phyloP scores from a whole-genome alignment of 2,797 vertebrate species.

The Myotis pilosus region DNA sequence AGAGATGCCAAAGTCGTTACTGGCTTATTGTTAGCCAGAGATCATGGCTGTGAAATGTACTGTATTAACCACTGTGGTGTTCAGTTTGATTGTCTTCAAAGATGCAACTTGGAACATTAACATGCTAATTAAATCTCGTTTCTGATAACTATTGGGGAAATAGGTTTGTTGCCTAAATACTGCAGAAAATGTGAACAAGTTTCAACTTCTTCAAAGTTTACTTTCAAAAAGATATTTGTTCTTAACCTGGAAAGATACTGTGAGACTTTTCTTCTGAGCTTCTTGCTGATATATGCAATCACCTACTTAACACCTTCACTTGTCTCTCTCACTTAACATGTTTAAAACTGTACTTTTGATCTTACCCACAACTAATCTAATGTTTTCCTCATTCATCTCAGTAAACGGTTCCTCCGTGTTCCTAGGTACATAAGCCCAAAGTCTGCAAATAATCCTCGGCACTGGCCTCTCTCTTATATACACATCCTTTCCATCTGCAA shows the following conservation, averaged over 20 bases:
- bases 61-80: neutral
- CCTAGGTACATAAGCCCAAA: neutral
- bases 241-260: neutral
- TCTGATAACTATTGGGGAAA: slow-evolving; percentile 15
- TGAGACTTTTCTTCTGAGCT: neutral
- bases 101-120: slow-evolving; percentile 4
- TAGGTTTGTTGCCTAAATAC: slow-evolving; percentile 53
- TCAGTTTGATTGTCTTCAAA: slow-evolving; percentile 54
- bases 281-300: neutral
- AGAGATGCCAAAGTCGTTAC: neutral
- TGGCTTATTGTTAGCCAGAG: neutral
- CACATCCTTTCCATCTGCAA: neutral
- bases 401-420: neutral
- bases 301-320: neutral
- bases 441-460: neutral
- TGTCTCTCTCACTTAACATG: neutral
- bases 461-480: neutral
- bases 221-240: neutral
- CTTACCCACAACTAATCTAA: neutral
- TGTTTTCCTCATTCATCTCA: neutral
- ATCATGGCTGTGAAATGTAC: neutral
- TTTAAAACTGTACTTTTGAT: neutral
- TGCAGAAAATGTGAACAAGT: slow-evolving; percentile 13
- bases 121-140: slow-evolving; percentile 34
- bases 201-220: slow-evolving; percentile 36